phyloP scores from a whole-genome alignment of 2,888 invertebrate genomes.

The Dryomyza anilis region DNA sequence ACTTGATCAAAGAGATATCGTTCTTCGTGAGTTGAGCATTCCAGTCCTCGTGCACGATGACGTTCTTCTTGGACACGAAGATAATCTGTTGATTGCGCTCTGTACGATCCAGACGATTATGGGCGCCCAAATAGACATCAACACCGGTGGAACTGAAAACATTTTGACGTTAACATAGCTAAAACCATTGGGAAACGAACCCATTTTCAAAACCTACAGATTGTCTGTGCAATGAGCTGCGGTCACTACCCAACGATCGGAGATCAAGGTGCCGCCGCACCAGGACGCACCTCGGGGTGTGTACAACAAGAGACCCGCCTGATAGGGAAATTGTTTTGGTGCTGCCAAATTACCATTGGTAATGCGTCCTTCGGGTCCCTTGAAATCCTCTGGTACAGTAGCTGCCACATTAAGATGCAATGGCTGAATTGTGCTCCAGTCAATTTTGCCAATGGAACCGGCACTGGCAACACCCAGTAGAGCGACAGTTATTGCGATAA shows the following conservation, averaged over 20 bases:
- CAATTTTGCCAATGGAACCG: conserved; percentile 34
- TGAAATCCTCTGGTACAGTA: conserved; percentile 33
- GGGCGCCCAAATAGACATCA: conserved; percentile 36
- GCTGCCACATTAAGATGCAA: conserved; percentile 35
- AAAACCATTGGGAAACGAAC: neutral
- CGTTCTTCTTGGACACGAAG: conserved; percentile 24
- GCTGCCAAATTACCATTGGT: conserved; percentile 39
- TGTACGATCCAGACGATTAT: conserved; percentile 26
- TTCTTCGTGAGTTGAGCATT: conserved; percentile 33
- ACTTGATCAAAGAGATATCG: conserved; percentile 45
- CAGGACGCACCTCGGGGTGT: conserved; percentile 30
- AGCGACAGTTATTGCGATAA: conserved; percentile 29
- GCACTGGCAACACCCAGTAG: conserved; percentile 28
- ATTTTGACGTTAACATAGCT: too few relatives aligned
- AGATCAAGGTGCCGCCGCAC: conserved; percentile 47
- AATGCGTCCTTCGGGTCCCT: conserved; percentile 31
- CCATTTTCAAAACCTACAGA: neutral
- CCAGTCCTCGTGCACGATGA: conserved; percentile 35
- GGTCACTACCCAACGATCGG: conserved; percentile 41
- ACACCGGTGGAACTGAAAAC: conserved; percentile 22
- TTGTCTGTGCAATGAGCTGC: conserved; percentile 44
- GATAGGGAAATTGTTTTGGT: conserved; percentile 39
- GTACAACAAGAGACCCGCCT: conserved; percentile 36
- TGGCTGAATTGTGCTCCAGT: conserved; percentile 39
- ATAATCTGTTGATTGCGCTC: conserved; percentile 37